A percentile compares a stretch with the other conserved stretches of the same genome.
phyloP scores from a whole-genome alignment of 2,113 vertebrate species.

The Gila orcuttii region DNA sequence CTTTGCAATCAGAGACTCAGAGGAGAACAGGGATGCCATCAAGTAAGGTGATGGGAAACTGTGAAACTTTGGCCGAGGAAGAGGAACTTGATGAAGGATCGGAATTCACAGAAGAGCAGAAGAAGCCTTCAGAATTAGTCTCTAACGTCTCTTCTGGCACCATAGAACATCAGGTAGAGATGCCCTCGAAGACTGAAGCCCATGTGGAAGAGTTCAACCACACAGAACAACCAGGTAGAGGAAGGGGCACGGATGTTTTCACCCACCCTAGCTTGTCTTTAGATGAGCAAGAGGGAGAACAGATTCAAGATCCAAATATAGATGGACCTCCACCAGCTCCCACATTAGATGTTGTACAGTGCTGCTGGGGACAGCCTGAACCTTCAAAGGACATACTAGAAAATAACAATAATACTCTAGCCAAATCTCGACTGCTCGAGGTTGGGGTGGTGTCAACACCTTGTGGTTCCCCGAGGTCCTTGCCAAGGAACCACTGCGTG shows the following conservation, averaged over 20 bases:
- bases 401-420: conserved; percentile 73
- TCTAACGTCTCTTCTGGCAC: neutral
- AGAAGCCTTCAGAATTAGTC: neutral
- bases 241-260: neutral
- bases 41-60: neutral
- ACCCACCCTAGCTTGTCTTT: neutral
- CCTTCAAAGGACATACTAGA: conserved; percentile 29
- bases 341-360: conserved; percentile 60
- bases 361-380: conserved; percentile 64
- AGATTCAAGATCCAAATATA: conserved; percentile 29
- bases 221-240: conserved; percentile 4
- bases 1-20: neutral
- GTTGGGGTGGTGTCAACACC: conserved; percentile 33
- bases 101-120: conserved; percentile 2
- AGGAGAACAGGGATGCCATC: neutral
- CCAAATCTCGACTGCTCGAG: conserved; percentile 52
- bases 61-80: conserved; percentile 59
- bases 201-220: neutral
- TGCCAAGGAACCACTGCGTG: conserved; percentile 53
- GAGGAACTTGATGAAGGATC: conserved; percentile 44
- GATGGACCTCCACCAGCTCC: conserved; percentile 36
- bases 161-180: conserved; percentile 13
- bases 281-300: conserved; percentile 40
- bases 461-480: conserved; percentile 45
- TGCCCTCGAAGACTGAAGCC: neutral